phyloP scores from a whole-genome alignment of 2,113 vertebrate species.

The Erythrocercus mccallii region DNA sequence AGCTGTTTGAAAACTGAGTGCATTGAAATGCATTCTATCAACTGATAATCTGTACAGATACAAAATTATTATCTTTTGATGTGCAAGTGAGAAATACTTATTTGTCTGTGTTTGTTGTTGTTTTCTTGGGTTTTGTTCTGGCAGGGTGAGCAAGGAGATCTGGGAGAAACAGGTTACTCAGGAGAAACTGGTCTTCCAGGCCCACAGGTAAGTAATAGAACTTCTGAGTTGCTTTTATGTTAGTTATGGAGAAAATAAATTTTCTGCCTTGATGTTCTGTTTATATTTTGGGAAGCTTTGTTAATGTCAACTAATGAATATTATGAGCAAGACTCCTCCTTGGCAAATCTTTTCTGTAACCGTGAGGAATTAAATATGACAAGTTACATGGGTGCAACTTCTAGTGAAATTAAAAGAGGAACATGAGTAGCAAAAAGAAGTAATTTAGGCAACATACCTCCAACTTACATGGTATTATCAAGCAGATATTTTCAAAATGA shows the following conservation, averaged over 20 bases:
- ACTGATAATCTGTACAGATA: neutral
- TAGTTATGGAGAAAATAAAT: neutral
- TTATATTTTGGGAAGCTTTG: neutral
- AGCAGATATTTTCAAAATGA: neutral
- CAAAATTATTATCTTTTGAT: neutral
- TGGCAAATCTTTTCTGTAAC: neutral
- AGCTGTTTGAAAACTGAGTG: neutral
- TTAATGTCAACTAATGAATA: neutral
- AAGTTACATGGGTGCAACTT: neutral
- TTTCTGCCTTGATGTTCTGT: neutral
- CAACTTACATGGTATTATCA: neutral
- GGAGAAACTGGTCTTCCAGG: constrained; percentile 61
- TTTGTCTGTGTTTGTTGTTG: neutral
- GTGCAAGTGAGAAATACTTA: neutral
- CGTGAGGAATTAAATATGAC: neutral
- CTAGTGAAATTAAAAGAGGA: neutral
- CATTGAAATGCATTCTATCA: neutral
- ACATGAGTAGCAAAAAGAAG: neutral
- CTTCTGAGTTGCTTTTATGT: neutral
- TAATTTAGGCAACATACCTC: neutral
- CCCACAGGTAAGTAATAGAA: constrained; percentile 45
- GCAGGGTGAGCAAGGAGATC: constrained; percentile 58
- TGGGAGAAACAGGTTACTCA: constrained; percentile 31
- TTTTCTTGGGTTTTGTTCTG: neutral
- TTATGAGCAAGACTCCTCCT: neutral